Conservation (phyloP, 2,113 vertebrate species). For the Tyrannus savana region DNA sequence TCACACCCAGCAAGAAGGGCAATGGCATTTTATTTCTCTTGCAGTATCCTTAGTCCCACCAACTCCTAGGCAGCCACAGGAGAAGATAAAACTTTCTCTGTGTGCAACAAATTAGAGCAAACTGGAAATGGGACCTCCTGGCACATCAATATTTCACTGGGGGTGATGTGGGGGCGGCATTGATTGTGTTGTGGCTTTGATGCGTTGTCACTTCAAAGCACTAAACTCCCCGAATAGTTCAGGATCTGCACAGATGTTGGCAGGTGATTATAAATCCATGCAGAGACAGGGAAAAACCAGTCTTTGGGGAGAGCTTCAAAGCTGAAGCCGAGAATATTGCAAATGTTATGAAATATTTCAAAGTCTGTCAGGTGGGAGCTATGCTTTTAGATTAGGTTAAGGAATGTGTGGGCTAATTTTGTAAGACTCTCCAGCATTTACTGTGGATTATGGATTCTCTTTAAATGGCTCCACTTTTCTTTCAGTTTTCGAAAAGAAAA, state of each 20-base stretch:
- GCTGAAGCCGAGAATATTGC: not conserved
- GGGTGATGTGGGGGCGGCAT: not conserved
- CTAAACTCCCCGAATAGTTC: not conserved
- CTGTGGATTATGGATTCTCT: not conserved
- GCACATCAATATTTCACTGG: not conserved
- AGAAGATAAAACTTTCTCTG: not conserved
- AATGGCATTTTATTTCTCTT: not conserved
- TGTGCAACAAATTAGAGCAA: not conserved
- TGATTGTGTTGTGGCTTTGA: not conserved
- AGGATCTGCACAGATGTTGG: not conserved
- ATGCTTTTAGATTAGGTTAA: not conserved
- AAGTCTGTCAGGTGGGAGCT: not conserved
- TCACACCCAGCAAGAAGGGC: not conserved
- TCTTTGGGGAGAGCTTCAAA: slow-evolving; percentile 37
- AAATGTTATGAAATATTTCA: slow-evolving; percentile 15
- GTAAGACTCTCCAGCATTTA: not conserved
- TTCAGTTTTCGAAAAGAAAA: not conserved
- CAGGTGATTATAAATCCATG: slow-evolving; percentile 43
- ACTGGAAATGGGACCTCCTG: not conserved
- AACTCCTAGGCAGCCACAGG: not conserved
- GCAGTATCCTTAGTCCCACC: not conserved
- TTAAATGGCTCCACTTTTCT: not conserved
- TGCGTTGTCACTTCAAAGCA: slow-evolving; percentile 32
- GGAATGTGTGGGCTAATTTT: not conserved
- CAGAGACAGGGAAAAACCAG: not conserved